Conservation (phyloP, 2,797 vertebrate species). For the Alosa sapidissima region DNA sequence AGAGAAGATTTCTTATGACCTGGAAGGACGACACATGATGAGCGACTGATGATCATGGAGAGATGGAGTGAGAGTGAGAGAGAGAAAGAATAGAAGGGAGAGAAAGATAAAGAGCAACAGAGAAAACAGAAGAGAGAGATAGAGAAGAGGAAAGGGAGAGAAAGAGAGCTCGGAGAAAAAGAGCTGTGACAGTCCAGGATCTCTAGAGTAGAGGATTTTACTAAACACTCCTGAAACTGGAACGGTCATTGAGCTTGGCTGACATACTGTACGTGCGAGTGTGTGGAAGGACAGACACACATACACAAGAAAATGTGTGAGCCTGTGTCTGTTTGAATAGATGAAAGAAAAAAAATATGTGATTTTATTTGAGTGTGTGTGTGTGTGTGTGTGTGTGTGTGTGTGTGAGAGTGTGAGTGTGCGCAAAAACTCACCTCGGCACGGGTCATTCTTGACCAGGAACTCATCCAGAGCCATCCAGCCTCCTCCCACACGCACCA, state of each 20-base stretch:
- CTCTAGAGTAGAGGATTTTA: constrained; percentile 24
- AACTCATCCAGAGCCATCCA: constrained; percentile 99
- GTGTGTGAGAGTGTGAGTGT: background rate
- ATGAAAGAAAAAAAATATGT: background rate
- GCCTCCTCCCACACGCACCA: constrained; percentile 96
- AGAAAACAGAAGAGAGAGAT: background rate
- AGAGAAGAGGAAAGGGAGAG: background rate
- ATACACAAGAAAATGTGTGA: background rate
- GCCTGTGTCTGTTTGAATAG: background rate
- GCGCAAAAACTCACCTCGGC: constrained; percentile 84
- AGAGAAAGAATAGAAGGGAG: constrained; percentile 27
- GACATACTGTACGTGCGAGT: background rate
- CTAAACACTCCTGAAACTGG: background rate
- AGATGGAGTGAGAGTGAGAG: background rate
- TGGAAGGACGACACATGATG: background rate
- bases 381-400: background rate
- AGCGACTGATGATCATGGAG: constrained; percentile 30
- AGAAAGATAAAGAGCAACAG: background rate
- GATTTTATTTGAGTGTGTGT: background rate
- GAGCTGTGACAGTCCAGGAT: constrained; percentile 20
- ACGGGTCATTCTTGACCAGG: constrained; percentile 96
- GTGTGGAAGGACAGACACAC: background rate
- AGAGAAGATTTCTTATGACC: background rate
- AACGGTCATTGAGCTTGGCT: background rate
- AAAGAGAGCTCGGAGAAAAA: constrained; percentile 19